Conservation (phyloP, 53 echinoderm and acorn worm genomes). For the Patiria pectinifera region DNA sequence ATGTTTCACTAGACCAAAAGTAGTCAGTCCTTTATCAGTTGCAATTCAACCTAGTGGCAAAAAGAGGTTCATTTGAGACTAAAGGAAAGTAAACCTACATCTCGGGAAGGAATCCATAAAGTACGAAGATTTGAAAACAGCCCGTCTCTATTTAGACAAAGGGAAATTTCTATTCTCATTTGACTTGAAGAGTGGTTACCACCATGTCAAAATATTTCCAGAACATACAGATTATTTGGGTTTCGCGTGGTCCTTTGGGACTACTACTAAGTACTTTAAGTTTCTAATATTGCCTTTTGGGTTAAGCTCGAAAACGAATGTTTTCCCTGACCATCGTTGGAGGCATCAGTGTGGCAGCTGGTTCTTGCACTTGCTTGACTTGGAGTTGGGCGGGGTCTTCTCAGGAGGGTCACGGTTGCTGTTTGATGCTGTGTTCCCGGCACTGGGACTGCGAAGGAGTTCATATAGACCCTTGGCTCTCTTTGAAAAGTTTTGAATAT, state of each 20-base stretch:
- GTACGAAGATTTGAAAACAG: conserved; percentile 28
- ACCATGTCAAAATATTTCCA: neutral
- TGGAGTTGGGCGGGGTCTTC: too few species aligned
- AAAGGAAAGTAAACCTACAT: neutral
- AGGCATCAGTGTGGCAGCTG: too few species aligned
- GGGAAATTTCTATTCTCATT: conserved; percentile 1
- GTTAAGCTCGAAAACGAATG: neutral
- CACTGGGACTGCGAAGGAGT: too few species aligned
- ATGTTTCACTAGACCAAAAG: conserved; percentile 8
- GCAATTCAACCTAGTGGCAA: conserved; percentile 18
- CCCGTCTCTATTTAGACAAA: neutral
- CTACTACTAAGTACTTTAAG: neutral
- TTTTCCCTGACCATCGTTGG: too few species aligned
- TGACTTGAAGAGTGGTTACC: conserved; percentile 26
- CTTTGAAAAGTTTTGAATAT: too few species aligned
- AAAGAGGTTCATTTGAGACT: neutral
- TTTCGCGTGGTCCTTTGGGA: neutral
- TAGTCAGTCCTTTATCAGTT: conserved; percentile 46
- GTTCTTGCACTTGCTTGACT: too few species aligned
- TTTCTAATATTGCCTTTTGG: conserved; percentile 34
- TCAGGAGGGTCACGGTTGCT: too few species aligned
- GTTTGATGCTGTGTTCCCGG: too few species aligned
- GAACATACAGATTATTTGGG: neutral
- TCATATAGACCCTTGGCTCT: too few species aligned
- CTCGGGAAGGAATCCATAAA: conserved; percentile 10